Base-by-base conservation (phyloP, 2,797 vertebrate species). In the Denticeps clupeoides region DNA sequence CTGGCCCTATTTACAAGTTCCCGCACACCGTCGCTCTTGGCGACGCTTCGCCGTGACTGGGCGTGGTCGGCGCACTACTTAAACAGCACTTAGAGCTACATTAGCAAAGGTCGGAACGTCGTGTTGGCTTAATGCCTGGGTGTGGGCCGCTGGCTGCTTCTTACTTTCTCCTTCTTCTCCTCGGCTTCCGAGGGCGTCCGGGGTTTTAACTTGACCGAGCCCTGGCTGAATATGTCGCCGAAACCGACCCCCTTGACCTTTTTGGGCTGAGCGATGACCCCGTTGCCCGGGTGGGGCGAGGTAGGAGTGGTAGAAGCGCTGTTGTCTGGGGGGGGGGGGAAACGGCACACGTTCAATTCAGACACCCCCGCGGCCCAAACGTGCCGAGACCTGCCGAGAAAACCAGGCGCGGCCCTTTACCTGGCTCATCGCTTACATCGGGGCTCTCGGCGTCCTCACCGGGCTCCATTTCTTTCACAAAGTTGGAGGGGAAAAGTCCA, bases 161-260 rank as follows among this genome's bases (percentile, higher is more conserved):
- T 78, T 71, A 96, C 91, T 77, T 80, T 91, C 24, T 92, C 90
- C 53, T 89, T 93, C 70, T 73, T 94, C n/a, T 93, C 88, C 51
- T 93, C 91, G 1, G 62, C 63, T 10, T 92, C 90, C 21, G 72
- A 69, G 4, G 83, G 74, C 27, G 82, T 67, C 50, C 89, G 87
- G 7, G 70, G 70, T 47, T 77, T 90, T 38, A 96, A 87, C 70
- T 90, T 97, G 59, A 94, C 85, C 0, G 90, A 91, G 3, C 89
- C 90, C 70, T 92, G 88, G 41, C 83, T 87, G 79, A 99, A 99
- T 69, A 99, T 99, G 62, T 99, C 88, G 55, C 94, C 93, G 35
- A 93, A 99, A 3, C 93, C 94, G 11, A 96, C 47, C 3, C 92
- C 91, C 57, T 83, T 78, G 48, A 97, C 65, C 78, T 94, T 97